phyloP scores from a whole-genome alignment of 2,113 vertebrate species.

The Atlantisia rogersi region DNA sequence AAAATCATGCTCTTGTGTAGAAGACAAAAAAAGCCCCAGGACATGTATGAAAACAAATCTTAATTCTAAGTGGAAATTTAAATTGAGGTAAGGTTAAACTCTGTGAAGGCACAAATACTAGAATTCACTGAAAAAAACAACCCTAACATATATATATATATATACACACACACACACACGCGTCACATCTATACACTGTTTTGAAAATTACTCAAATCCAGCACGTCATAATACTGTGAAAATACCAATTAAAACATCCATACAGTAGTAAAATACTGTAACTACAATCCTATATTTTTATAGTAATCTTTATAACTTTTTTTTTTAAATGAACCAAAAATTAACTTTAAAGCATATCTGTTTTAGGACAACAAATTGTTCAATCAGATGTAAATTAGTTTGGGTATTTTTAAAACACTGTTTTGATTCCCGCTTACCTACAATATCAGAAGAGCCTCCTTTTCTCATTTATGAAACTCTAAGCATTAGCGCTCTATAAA shows the following conservation, averaged over 20 bases:
- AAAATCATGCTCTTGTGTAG: not conserved
- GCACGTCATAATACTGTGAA: not conserved
- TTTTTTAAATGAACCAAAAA: not conserved
- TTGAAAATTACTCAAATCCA: not conserved
- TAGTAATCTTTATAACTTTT: not conserved
- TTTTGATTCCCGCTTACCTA: not conserved
- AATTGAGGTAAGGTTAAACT: not conserved
- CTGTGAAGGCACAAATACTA: not conserved
- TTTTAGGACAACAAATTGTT: not conserved
- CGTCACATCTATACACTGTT: fast-evolving
- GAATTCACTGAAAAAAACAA: not conserved
- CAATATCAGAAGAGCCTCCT: not conserved
- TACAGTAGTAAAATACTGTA: not conserved
- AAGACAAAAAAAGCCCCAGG: not conserved
- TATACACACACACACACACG: too few species aligned
- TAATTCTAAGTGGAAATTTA: not conserved
- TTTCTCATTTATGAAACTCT: not conserved
- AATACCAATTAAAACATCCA: not conserved
- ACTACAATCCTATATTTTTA: not conserved
- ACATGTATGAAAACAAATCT: not conserved
- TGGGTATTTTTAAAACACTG: too few species aligned
- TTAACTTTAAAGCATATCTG: not conserved
- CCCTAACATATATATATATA: not conserved
- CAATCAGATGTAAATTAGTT: not conserved
- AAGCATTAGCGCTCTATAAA: not conserved